Evolutionary conservation across 2,888 invertebrate species (phyloP), one percentile per base, ranked within the genome.

Genomic region (Cephonodes hylas): DNA sequence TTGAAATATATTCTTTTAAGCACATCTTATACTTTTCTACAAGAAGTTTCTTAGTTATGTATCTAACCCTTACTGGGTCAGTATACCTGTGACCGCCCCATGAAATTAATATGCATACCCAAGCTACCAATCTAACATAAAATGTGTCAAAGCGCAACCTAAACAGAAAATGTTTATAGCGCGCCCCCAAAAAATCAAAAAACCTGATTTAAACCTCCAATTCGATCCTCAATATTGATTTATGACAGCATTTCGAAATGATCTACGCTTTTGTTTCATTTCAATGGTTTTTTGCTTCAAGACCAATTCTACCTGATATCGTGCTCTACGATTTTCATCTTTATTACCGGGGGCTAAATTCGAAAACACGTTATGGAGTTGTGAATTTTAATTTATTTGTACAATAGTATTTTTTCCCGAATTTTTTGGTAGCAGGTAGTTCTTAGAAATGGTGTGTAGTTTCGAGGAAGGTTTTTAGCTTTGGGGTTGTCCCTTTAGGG

Each of bases 401-500:
- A 53, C 53, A 53, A 53, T 53, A 31, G 18, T 18, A 10, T 53
- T 58, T 63, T 60, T 42, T 23, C 44, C 15, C 1, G 2, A 10
- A 31, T 53, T 34, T 48, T 48, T 53, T 67, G 60, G 74, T 70
- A 76, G 80, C 80, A 82, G 84, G 83, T 83, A 83, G 80, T 85
- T 85, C 86, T 70, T 25, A 76, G 86, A 86, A 86, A 73, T 73
- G 63, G 65, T 65, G 65, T 64, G 66, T 68, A 72, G 73, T 75
- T 86, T 86, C 86, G 79, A 6, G 70, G 86, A 86, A 86, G 64
- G 75, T 75, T 81, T 80, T 77, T 66, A 65, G 68, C 67, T 65
- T 63, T 53, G 65, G 72, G 68, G 67, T 65, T 64, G 73, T 72
- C 77, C 77, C 73, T 74, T 70, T 59, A 60, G 68, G 64, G 66